These are phyloP conservation scores for Ips nitidus DNA, from an alignment of 1,140 invertebrate species.

Conservation along the genomic window DNA sequence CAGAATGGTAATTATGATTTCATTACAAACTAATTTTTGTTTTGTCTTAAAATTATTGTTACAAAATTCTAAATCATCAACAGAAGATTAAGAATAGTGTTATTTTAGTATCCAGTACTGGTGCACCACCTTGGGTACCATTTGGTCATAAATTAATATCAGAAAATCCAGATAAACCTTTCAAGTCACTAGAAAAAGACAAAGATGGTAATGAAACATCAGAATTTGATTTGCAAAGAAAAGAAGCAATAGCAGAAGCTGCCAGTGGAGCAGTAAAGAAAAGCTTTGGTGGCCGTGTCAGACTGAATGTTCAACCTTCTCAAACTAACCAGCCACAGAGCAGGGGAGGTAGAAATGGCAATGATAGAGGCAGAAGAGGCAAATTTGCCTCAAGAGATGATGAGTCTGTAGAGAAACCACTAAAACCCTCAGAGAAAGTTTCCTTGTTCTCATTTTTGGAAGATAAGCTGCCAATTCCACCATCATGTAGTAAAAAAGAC, in stretches of 20 bases:
- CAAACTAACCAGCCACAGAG: constrained; percentile 64
- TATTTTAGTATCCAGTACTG: constrained; percentile 39
- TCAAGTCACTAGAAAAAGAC: constrained; percentile 68
- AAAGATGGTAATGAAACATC: constrained; percentile 61
- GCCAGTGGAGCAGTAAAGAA: constrained; percentile 75
- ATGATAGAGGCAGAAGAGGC: constrained; percentile 50
- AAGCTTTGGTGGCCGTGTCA: constrained; percentile 73
- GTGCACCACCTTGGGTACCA: constrained; percentile 72
- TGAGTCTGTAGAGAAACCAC: constrained; percentile 62
- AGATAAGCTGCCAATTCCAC: constrained; percentile 70
- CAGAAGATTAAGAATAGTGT: neutral
- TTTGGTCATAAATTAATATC: constrained; percentile 79
- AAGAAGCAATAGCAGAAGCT: constrained; percentile 84
- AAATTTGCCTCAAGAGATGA: constrained; percentile 47
- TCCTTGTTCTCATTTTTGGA: constrained; percentile 87
- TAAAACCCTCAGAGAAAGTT: constrained; percentile 80
- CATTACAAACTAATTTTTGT: neutral
- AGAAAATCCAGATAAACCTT: constrained; percentile 63
- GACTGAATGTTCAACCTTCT: constrained; percentile 66
- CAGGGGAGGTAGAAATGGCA: constrained; percentile 46
- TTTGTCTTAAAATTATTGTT: constrained; percentile 9
- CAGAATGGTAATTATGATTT: constrained; percentile 45
- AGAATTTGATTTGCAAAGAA: constrained; percentile 83
- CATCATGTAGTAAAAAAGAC: constrained; percentile 24
- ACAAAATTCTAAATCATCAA: neutral